Percentiles rank a stretch among this genome's conserved stretches.
phyloP scores from a whole-genome alignment of 1,140 invertebrate genomes.

The Penaeus vannamei region DNA sequence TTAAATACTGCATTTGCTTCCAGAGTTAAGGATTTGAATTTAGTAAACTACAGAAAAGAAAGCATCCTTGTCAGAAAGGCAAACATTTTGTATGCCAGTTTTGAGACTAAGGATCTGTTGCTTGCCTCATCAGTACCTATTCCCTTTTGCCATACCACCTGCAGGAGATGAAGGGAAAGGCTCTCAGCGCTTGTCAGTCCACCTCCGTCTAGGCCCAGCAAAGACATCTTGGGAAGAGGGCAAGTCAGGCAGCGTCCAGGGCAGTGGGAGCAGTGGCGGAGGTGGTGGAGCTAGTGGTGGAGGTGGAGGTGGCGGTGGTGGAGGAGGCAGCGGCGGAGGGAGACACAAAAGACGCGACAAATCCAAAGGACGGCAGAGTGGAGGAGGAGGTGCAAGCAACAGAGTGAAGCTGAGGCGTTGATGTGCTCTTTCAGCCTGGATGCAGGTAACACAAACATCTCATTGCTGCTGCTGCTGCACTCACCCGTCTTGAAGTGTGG shows the following conservation, averaged over 20 bases:
- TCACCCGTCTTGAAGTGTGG: conserved; percentile 38
- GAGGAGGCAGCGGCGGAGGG: conserved; percentile 37
- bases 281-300: conserved; percentile 8
- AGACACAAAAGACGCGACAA: conserved; percentile 50
- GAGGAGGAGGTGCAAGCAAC: conserved; percentile 38
- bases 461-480: conserved; percentile 45
- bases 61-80: no score
- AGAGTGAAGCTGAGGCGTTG: conserved; percentile 51
- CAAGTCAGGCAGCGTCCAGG: conserved; percentile 23
- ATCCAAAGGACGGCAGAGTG: conserved; percentile 44
- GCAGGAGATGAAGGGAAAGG: conserved; percentile 43
- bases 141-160: neutral
- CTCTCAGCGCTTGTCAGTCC: conserved; percentile 54
- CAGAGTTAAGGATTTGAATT: no score
- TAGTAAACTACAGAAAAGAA: no score
- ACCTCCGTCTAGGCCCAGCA: conserved; percentile 50
- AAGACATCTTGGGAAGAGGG: conserved; percentile 41
- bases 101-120: no score
- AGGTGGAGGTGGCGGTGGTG: neutral
- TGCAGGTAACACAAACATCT: conserved; percentile 56
- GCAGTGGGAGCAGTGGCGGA: neutral
- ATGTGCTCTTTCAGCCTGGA: conserved; percentile 42
- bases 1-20: no score
- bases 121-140: no score
- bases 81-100: no score